phyloP scores from a whole-genome alignment of 1,140 invertebrate genomes.

The Drosophila nasuta region DNA sequence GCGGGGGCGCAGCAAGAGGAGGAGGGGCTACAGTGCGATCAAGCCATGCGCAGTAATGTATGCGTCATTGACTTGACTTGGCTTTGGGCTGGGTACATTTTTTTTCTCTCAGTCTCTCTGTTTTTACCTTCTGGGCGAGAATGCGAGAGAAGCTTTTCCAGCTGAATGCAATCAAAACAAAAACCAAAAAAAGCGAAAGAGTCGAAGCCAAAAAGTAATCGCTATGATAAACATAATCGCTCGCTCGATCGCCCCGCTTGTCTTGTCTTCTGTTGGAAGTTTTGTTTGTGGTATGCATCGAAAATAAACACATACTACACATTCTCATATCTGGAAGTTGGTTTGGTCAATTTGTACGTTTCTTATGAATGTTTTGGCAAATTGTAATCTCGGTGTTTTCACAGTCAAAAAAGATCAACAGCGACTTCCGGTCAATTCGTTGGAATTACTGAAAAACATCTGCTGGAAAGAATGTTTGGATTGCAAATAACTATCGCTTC shows the following conservation, averaged over 20 bases:
- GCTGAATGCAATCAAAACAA: slow-evolving; percentile 55
- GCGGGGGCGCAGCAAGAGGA: slow-evolving; percentile 1
- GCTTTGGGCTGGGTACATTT: slow-evolving; percentile 39
- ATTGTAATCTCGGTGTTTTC: slow-evolving; percentile 24
- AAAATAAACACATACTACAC: slow-evolving; percentile 3
- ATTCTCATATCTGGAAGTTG: slow-evolving; percentile 18
- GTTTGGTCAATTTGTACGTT: slow-evolving; percentile 35
- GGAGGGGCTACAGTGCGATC: background rate
- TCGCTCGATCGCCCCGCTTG: background rate
- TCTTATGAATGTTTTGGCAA: slow-evolving; percentile 14
- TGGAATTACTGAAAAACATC: too few relatives aligned
- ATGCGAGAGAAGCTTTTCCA: slow-evolving; percentile 29
- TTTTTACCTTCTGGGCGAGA: slow-evolving; percentile 19
- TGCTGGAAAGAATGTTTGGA: background rate
- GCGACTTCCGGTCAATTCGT: slow-evolving; percentile 29
- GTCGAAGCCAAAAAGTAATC: slow-evolving; percentile 53
- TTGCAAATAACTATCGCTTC: background rate
- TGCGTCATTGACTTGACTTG: slow-evolving; percentile 51
- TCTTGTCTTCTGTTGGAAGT: slow-evolving; percentile 1
- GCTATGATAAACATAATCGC: slow-evolving; percentile 75
- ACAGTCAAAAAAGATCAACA: slow-evolving; percentile 32
- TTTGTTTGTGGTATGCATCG: slow-evolving; percentile 15
- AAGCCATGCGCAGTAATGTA: slow-evolving; percentile 31
- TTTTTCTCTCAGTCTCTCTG: background rate
- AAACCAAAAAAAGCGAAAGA: slow-evolving; percentile 32